Evolutionary conservation across 2,113 vertebrate species (phyloP).

Genomic region (Rutilus rutilus): DNA sequence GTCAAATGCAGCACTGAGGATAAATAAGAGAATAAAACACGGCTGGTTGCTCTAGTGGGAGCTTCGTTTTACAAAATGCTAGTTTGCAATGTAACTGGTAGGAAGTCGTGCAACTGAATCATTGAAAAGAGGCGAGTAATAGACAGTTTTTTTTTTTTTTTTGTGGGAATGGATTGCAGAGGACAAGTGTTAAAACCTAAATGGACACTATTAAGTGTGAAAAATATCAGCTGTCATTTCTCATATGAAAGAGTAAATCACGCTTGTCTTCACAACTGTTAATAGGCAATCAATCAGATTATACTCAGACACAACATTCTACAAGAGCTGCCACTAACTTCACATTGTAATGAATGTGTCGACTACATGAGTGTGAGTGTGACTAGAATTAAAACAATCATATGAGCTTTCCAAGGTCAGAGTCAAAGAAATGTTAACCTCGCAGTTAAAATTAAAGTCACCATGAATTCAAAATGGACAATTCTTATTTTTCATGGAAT

Average conservation of each 20-base stretch:
- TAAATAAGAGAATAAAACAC: slow-evolving; percentile 5
- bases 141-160: slow-evolving; percentile 60
- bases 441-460: not conserved
- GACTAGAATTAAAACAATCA: slow-evolving; percentile 6
- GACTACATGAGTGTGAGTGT: not conserved
- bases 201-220: slow-evolving; percentile 71
- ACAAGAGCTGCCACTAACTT: slow-evolving; percentile 25
- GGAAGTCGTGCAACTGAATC: not conserved
- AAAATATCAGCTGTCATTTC: slow-evolving; percentile 72
- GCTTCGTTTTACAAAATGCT: not conserved
- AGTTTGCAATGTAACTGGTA: not conserved
- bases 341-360: slow-evolving; percentile 35
- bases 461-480: too few relatives aligned
- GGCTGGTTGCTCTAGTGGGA: not conserved
- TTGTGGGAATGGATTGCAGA: slow-evolving; percentile 61
- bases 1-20: too few relatives aligned
- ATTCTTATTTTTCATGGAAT: too few relatives aligned
- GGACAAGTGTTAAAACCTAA: slow-evolving; percentile 68
- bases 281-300: slow-evolving; percentile 73
- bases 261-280: slow-evolving; percentile 65
- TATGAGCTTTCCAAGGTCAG: slow-evolving; percentile 21
- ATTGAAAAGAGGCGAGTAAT: slow-evolving; percentile 49
- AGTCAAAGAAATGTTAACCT: not conserved
- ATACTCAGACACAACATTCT: slow-evolving; percentile 52
- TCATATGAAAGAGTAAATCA: slow-evolving; percentile 72